These are phyloP conservation scores for Alethe diademata DNA, from an alignment of 2,113 vertebrate species.

Conservation along the genomic window DNA sequence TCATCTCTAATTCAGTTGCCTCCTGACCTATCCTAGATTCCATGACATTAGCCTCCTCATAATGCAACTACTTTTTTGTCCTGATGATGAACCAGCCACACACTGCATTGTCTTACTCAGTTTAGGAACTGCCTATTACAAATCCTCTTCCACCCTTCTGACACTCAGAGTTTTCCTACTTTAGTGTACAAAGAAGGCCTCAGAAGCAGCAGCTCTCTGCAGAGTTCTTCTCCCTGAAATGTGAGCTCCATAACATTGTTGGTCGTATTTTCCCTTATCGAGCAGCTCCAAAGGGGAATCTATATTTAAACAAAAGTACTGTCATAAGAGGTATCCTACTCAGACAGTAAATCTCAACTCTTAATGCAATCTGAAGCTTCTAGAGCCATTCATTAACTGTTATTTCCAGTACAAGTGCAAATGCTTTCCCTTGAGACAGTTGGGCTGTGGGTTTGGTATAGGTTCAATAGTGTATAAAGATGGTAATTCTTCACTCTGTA, in stretches of 20 bases:
- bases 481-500: background rate
- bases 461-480: background rate
- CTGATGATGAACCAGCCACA: background rate
- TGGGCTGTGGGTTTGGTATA: background rate
- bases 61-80: background rate
- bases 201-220: background rate
- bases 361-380: background rate
- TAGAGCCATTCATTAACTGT: background rate
- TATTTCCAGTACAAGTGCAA: background rate
- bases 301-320: background rate
- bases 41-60: background rate
- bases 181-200: background rate
- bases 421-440: background rate
- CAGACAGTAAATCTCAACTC: background rate
- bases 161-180: background rate
- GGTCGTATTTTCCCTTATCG: background rate
- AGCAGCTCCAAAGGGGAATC: background rate
- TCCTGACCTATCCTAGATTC: background rate
- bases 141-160: background rate
- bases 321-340: background rate
- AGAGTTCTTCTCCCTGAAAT: background rate
- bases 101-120: background rate
- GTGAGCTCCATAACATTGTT: background rate
- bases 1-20: background rate
- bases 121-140: background rate